Evolutionary conservation across 2,113 vertebrate genomes (phyloP), one percentile per base, ranked within the genome.

Genomic region (Pimephales promelas): DNA sequence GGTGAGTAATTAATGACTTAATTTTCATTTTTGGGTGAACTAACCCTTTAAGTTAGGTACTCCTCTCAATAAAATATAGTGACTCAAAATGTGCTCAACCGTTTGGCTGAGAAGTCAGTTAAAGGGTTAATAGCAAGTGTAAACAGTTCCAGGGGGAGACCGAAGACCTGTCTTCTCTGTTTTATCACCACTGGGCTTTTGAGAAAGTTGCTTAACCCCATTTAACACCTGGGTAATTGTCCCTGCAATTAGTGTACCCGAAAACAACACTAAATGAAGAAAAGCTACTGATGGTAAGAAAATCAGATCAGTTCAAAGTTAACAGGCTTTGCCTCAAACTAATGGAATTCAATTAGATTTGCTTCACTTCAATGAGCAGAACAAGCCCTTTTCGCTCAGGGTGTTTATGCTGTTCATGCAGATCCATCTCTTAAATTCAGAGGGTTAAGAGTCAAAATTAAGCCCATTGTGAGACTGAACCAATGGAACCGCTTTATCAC

Each of bases 101-200:
- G n/a, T n/a, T n/a, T n/a, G n/a, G n/a, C n/a, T n/a, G n/a, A n/a
- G n/a, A n/a, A n/a, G n/a, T n/a, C n/a, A n/a, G n/a, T n/a, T n/a
- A n/a, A n/a, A n/a, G n/a, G n/a, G n/a, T n/a, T n/a, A n/a, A 36
- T 36, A 36, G 34, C 40, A 40, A 2, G 40, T 40, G 8, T 40
- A 40, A 40, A 40, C 3, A 10, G 54, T 24, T 56, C 10, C 22
- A 77, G 8, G 24, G 72, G 47, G 16, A 0, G n/a, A 62, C 76
- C 22, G 8, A 45, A 40, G 43, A 28, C 28, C n/a, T 5, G 4
- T n/a, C 7, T 64, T 24, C 24, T 24, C 36, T 66, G 24, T 26
- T 64, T 47, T 45, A 80, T 64, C 59, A 64, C 40, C n/a, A 4
- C 45, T 14, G 78, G 56, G 78, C 40, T 61, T 52, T 66, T 79